Evolutionary conservation across 2,888 invertebrate genomes (phyloP).

Genomic region (Onchidella celtica): DNA sequence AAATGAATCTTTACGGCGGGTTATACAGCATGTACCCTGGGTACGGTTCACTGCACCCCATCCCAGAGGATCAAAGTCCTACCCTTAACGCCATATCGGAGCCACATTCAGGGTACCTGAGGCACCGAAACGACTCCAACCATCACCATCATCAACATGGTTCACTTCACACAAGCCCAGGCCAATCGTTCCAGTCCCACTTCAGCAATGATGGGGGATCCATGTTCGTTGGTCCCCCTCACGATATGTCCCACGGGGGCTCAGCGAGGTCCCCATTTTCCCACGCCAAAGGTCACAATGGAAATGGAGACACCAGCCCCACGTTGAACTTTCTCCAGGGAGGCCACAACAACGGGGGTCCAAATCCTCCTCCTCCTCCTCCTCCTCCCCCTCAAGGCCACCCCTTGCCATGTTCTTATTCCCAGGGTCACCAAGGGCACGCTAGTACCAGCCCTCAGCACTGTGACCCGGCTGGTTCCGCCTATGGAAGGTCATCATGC

Average conservation of each 20-base stretch:
- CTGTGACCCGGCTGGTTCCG: background rate
- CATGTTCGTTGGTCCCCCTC: slow-evolving; percentile 6
- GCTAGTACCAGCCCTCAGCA: background rate
- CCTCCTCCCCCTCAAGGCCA: background rate
- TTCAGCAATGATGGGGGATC: background rate
- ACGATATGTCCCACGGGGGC: slow-evolving; percentile 4
- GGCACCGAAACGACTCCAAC: background rate
- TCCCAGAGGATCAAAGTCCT: background rate
- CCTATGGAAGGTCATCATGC: background rate
- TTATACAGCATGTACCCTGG: slow-evolving; percentile 27
- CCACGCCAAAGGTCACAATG: background rate
- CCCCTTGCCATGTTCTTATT: slow-evolving; percentile 5
- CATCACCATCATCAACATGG: background rate
- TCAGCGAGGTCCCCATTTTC: background rate
- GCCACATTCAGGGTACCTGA: background rate
- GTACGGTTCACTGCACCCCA: slow-evolving; percentile 6
- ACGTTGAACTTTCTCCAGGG: slow-evolving; percentile 18
- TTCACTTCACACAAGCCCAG: background rate
- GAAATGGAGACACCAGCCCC: background rate
- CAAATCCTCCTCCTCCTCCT: slow-evolving; percentile 1
- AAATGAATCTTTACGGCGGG: slow-evolving; percentile 24
- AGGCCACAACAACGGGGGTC: too few species aligned
- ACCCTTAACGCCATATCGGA: background rate
- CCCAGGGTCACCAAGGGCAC: background rate
- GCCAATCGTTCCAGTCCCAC: background rate